Evolutionary conservation across 2,797 vertebrate species (phyloP).

Genomic region (Hypotaenidia philippensis): DNA sequence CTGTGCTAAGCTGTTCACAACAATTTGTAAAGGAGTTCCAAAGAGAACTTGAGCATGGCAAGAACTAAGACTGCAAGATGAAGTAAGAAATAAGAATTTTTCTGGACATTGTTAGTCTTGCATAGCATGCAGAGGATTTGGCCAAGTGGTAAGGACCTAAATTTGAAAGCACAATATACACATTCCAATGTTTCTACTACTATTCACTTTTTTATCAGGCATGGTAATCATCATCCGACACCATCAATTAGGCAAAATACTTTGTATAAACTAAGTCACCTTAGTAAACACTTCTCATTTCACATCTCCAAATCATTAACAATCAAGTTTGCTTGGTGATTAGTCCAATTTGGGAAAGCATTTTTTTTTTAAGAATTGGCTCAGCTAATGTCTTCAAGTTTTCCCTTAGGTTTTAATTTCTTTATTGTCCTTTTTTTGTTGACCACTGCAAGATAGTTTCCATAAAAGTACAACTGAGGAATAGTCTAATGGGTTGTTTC

Average conservation of each 20-base stretch:
- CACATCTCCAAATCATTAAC: not conserved
- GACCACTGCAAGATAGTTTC: not conserved
- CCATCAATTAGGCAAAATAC: not conserved
- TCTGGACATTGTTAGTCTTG: not conserved
- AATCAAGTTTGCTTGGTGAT: not conserved
- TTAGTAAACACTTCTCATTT: not conserved
- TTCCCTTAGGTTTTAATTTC: not conserved
- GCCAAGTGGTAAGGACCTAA: not conserved
- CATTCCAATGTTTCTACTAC: not conserved
- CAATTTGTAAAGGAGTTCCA: not conserved
- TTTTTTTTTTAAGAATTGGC: not conserved
- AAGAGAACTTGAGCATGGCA: not conserved
- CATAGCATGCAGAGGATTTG: not conserved
- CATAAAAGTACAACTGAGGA: not conserved
- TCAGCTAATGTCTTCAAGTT: not conserved
- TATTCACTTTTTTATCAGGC: not conserved
- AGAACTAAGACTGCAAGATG: not conserved
- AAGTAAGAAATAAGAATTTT: not conserved
- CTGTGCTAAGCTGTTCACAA: not conserved
- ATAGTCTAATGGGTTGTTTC: not conserved
- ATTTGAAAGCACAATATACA: not conserved
- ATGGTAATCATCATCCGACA: not conserved
- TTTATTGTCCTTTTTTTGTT: not conserved
- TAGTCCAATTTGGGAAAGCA: not conserved
- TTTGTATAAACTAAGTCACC: not conserved